A percentile compares a stretch with the other conserved stretches of the same genome.
phyloP scores from a whole-genome alignment of 2,113 vertebrate genomes.

The Leptobrachium leishanense region DNA sequence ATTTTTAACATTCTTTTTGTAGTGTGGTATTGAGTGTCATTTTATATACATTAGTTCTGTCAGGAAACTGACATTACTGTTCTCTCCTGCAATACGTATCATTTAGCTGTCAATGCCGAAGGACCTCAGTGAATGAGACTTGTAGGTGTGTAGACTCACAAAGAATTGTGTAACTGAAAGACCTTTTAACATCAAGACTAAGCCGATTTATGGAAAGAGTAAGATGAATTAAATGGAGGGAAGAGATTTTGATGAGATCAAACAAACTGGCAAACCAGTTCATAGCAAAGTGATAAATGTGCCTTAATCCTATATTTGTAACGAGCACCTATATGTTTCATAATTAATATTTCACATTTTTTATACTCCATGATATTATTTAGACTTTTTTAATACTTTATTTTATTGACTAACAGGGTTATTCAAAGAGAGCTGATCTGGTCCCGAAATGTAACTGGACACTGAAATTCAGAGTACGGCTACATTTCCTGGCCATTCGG shows the following conservation, averaged over 20 bases:
- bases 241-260: not conserved
- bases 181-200: constrained; percentile 20
- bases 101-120: constrained; percentile 35
- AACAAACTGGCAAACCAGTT: too few species aligned
- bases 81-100: constrained; percentile 27
- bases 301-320: too few species aligned
- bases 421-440: too few species aligned
- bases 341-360: too few species aligned
- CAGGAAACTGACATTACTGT: constrained; percentile 18
- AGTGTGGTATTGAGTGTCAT: constrained; percentile 17
- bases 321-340: too few species aligned
- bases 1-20: constrained; percentile 17
- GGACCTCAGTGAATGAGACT: constrained; percentile 22
- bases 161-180: constrained; percentile 17
- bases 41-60: constrained; percentile 15
- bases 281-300: too few species aligned
- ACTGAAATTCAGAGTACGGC: too few species aligned
- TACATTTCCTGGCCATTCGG: too few species aligned
- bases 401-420: too few species aligned
- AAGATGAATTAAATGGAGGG: constrained; percentile 7
- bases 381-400: too few species aligned
- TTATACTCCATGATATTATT: too few species aligned
- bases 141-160: constrained; percentile 23
- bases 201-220: constrained; percentile 7
- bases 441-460: too few species aligned